Evolutionary conservation across 2,888 invertebrate species (phyloP), one percentile per base, ranked within the genome.

Genomic region (Leptinotarsa haldemani): DNA sequence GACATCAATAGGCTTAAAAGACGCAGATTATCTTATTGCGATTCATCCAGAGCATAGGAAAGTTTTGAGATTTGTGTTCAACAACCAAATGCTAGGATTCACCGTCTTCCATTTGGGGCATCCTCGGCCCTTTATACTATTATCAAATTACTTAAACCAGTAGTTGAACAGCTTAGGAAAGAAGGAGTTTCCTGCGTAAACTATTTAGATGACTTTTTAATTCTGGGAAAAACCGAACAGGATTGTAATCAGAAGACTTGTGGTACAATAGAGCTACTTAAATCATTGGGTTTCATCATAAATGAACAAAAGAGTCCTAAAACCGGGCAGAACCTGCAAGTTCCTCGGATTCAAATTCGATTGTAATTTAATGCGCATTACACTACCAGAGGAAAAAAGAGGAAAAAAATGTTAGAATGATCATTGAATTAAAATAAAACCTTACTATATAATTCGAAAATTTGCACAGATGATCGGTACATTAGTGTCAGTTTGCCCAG

Each of bases 401-500:
- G n/a, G 9, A 46, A n/a, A 71, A 58, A 65, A 66, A 58, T 48
- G 3, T 20, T 16, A 69, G n/a, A 15, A 40, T 61, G 9, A 46
- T 58, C 52, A 48, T 15, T 1, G 22, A 40, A 48, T 2, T 48
- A 47, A 47, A 12, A 47, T n/a, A 15, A n/a, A 18, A 15, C 58
- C 46, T 18, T 3, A 12, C 15, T 70, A 65, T 53, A 65, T 4
- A 65, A 65, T 70, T 4, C 48, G 70, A 22, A 18, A 18, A 56
- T 71, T 71, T 66, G 71, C 71, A 20, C 71, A 71, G 18, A 65
- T 78, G 48, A 52, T 78, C 18, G 80, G 80, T 4, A 30, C 64
- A 18, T 68, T 83, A 40, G 72, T 77, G 2, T 78, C 82, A 3
- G 79, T 78, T 48, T 83, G 82, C 50, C 83, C 82, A 25, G 83